phyloP scores from a whole-genome alignment of 2,113 vertebrate genomes.

The Heterocephalus glaber region DNA sequence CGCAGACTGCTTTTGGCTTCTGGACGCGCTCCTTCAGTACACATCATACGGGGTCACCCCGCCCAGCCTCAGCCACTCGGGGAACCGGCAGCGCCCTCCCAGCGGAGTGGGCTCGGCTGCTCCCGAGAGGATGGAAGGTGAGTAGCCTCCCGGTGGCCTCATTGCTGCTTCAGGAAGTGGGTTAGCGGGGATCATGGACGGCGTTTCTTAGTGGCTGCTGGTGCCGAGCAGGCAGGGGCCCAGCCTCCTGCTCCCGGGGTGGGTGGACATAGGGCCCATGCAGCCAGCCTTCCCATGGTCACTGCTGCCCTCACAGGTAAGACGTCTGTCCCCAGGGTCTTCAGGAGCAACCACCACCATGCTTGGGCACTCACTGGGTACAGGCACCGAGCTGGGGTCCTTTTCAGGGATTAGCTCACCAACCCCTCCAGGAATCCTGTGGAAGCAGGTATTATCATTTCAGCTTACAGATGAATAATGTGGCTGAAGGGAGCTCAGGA shows the following conservation, averaged over 20 bases:
- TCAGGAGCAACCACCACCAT: fast-evolving
- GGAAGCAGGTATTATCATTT: neutral
- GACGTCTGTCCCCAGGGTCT: neutral
- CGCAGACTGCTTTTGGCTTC: conserved; percentile 97
- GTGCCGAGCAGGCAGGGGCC: too few relatives aligned
- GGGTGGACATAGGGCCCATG: fast-evolving
- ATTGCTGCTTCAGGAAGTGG: neutral
- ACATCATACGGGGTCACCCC: conserved; percentile 95
- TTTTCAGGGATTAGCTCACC: neutral
- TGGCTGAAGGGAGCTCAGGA: neutral
- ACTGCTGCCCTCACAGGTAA: fast-evolving
- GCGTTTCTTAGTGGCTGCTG: neutral
- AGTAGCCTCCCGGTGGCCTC: neutral
- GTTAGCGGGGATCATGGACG: fast-evolving
- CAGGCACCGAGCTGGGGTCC: neutral
- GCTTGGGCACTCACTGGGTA: neutral
- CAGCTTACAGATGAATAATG: neutral
- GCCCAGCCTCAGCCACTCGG: conserved; percentile 95
- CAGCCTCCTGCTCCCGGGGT: too few relatives aligned
- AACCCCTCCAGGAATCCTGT: neutral
- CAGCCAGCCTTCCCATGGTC: neutral
- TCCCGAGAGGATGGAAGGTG: conserved; percentile 97
- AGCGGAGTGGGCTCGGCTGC: conserved; percentile 85
- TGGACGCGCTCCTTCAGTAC: conserved; percentile 96
- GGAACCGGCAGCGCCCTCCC: conserved; percentile 90